A percentile compares a stretch with the other conserved stretches of the same genome.
Conservation (phyloP, 2,888 invertebrate genomes). For the Drosophila paracracens region DNA sequence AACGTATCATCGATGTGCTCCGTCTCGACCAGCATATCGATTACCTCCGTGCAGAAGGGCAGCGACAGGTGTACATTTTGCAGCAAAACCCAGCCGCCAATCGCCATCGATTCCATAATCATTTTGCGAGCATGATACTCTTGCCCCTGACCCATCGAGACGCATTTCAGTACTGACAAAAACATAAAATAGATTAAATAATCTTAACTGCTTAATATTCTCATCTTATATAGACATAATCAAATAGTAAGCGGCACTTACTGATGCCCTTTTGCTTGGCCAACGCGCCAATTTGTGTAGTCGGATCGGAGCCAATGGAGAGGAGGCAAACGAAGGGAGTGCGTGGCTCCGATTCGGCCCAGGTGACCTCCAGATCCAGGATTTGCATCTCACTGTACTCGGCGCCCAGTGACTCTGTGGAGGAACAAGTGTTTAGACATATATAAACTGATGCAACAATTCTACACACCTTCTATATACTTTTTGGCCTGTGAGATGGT, state of each 20-base stretch:
- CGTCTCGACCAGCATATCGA: slow-evolving; percentile 94
- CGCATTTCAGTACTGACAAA: slow-evolving; percentile 89
- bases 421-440: background rate
- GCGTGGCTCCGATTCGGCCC: slow-evolving; percentile 94
- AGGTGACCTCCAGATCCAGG: slow-evolving; percentile 95
- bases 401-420: slow-evolving; percentile 91
- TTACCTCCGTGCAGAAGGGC: slow-evolving; percentile 96
- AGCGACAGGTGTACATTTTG: slow-evolving; percentile 98
- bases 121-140: slow-evolving; percentile 93
- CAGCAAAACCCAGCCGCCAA: slow-evolving; percentile 96
- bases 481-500: slow-evolving; percentile 96
- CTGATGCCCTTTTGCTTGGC: slow-evolving; percentile 94
- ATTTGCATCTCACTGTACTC: slow-evolving; percentile 97
- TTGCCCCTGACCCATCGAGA: slow-evolving; percentile 99
- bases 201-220: background rate
- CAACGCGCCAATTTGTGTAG: slow-evolving; percentile 94
- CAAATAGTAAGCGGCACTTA: slow-evolving; percentile 85
- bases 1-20: slow-evolving; percentile 93
- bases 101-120: slow-evolving; percentile 91
- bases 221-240: background rate
- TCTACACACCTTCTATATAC: slow-evolving; percentile 91
- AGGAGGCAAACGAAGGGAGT: slow-evolving; percentile 96
- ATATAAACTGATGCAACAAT: background rate
- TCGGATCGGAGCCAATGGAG: slow-evolving; percentile 98
- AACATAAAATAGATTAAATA: background rate